Evolutionary conservation across 2,113 vertebrate species (phyloP).

Genomic region (Pachycephala philippinensis): DNA sequence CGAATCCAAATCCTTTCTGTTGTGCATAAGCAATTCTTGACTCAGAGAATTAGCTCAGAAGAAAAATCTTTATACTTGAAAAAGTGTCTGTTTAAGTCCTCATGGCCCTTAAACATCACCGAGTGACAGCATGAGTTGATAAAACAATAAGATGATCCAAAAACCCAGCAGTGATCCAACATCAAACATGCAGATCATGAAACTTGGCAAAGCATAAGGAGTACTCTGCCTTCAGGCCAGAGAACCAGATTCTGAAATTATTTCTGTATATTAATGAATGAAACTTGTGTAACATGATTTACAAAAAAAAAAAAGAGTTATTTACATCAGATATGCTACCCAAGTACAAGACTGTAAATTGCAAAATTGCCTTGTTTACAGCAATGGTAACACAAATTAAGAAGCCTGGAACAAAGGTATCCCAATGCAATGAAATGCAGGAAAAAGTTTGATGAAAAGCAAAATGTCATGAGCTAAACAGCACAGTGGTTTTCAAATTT

Average conservation of each 20-base stretch:
- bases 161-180: neutral
- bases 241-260: neutral
- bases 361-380: neutral
- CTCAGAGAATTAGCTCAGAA: neutral
- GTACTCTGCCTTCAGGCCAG: neutral
- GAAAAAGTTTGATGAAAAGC: neutral
- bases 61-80: neutral
- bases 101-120: neutral
- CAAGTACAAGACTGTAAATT: neutral
- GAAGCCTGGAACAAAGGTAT: neutral
- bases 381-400: neutral
- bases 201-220: neutral
- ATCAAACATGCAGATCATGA: neutral
- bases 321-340: neutral
- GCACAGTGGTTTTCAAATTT: neutral
- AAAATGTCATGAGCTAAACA: neutral
- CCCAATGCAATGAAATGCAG: neutral
- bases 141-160: neutral
- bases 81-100: neutral
- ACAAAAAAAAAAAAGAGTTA: neutral
- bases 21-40: neutral
- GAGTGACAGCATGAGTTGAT: neutral
- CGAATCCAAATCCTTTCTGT: neutral
- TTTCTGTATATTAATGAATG: neutral
- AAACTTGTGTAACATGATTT: neutral